phyloP scores from a whole-genome alignment of 2,888 invertebrate species.

The Nymphalis urticae region DNA sequence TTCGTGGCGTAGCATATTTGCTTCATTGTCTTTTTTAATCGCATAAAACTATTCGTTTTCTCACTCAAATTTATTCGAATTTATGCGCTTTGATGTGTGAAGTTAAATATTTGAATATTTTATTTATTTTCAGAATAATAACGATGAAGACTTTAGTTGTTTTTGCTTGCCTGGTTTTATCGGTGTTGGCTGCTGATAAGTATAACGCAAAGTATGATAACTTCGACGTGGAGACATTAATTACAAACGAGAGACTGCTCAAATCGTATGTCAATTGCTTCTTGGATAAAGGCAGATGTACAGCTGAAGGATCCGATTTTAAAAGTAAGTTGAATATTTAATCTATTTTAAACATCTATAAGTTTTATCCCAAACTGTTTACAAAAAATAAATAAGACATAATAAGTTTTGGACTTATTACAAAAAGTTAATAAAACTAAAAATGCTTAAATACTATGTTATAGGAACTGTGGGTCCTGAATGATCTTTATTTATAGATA shows the following conservation, averaged over 20 bases:
- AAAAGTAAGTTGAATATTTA: constrained; percentile 81
- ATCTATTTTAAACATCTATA: too few species aligned
- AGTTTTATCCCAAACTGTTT: too few species aligned
- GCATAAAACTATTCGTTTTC: constrained; percentile 9
- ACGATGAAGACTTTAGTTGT: constrained; percentile 65
- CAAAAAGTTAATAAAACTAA: too few species aligned
- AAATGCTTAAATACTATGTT: too few species aligned
- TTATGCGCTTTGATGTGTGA: background rate
- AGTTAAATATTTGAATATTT: constrained; percentile 2
- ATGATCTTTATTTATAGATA: too few species aligned
- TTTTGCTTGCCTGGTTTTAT: constrained; percentile 60
- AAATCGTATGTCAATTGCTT: constrained; percentile 88
- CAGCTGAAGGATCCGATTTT: constrained; percentile 86
- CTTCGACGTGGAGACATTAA: constrained; percentile 86
- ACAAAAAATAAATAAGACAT: too few species aligned
- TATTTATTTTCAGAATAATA: constrained; percentile 42
- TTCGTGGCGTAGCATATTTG: constrained; percentile 48
- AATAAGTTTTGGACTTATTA: too few species aligned
- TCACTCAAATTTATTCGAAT: constrained; percentile 3
- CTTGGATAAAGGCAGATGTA: constrained; percentile 85
- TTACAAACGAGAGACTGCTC: constrained; percentile 85
- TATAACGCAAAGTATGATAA: constrained; percentile 88
- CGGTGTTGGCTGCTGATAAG: constrained; percentile 67
- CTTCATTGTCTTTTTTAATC: constrained; percentile 30
- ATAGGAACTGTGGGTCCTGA: too few species aligned